phyloP scores from a whole-genome alignment of 2,113 vertebrate genomes.

The Oryzias woworae region DNA sequence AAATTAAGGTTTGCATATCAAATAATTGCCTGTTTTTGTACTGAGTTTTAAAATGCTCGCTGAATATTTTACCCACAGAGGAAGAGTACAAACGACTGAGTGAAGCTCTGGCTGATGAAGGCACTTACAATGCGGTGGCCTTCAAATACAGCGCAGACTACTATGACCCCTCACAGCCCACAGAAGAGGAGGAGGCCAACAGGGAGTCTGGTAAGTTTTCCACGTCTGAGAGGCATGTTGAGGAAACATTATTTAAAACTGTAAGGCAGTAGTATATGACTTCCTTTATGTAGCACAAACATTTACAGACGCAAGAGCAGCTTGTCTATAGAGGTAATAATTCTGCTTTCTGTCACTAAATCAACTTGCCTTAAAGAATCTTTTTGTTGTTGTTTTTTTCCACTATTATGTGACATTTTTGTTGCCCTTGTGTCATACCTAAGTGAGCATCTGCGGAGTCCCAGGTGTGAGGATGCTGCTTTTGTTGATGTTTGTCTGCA shows the following conservation, averaged over 20 bases:
- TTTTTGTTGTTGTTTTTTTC: neutral
- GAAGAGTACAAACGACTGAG: constrained; percentile 98
- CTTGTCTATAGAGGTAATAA: neutral
- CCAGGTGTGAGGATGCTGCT: neutral
- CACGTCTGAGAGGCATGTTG: neutral
- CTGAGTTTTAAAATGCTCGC: too few species aligned
- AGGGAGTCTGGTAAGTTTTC: constrained; percentile 80
- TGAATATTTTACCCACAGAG: constrained; percentile 76
- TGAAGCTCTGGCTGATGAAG: constrained; percentile 94
- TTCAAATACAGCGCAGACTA: constrained; percentile 95
- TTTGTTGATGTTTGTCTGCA: constrained; percentile 6
- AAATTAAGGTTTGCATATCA: too few species aligned
- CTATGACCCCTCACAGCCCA: constrained; percentile 97
- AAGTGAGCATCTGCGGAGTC: constrained; percentile 9
- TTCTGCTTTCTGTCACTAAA: neutral
- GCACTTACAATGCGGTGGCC: constrained; percentile 90
- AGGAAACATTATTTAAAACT: neutral
- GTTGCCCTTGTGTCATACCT: neutral
- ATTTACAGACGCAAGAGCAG: neutral
- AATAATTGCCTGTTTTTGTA: too few species aligned
- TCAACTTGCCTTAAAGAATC: neutral
- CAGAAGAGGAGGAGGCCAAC: constrained; percentile 91
- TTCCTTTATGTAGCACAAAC: neutral
- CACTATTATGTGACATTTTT: neutral
- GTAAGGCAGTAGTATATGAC: neutral